Base-by-base conservation (phyloP, 1,140 invertebrate species). In the Alviniconcha marisindica region DNA sequence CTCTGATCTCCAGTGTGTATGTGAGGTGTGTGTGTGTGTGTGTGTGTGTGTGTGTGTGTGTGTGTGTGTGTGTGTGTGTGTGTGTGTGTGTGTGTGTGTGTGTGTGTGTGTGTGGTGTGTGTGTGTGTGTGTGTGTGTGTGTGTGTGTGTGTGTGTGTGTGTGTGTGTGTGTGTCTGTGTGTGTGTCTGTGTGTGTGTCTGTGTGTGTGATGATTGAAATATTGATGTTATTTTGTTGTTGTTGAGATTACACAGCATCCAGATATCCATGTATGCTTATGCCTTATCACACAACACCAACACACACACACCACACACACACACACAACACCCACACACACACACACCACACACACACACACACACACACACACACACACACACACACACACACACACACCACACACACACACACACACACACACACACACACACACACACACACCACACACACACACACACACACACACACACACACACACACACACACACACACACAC, bases 381-480 rank as follows among this genome's bases (percentile, higher is more conserved):
- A 48, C 44, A 48, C 44, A 48, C 44, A 48, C 44, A 5, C 44
- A 48, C 44, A 48, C 44, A 48, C 44, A n/a, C n/a, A n/a, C 44
- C 44, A 48, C 44, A 48, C 44, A 48, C 44, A 48, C 44, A 48
- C 44, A 48, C 44, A 48, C 44, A 48, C 56, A 60, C 56, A 60
- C 18, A 60, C 56, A 60, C 56, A 60, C 10, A 60, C 18, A 60
- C n/a, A 60, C 18, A 51, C 48, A 51, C 48, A 7, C 48, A 7
- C 48, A 51, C 48, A 51, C 48, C 7, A 51, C 48, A 21, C 48
- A 51, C 21, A 51, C 48, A 51, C 48, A 51, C 48, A 60, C n/a
- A 60, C 56, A 60, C 56, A 60, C 56, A 60, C 56, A 24, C 56
- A 60, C 56, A 60, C 56, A 60, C 56, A 60, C n/a, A 60, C 18